Evolutionary conservation across 2,888 invertebrate genomes (phyloP).

Genomic region (Xylota sylvarum): DNA sequence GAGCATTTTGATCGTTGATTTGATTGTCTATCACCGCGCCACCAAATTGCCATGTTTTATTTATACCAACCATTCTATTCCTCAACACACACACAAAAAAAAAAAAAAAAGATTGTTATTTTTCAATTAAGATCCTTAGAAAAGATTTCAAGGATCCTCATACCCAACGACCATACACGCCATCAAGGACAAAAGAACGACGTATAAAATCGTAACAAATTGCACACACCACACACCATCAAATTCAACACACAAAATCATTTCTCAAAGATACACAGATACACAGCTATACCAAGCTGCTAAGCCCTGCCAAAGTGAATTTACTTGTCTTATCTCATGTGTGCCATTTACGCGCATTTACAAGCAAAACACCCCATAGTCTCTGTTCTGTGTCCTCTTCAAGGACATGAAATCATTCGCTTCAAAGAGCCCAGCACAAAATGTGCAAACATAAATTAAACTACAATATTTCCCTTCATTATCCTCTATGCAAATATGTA

Average conservation of each 20-base stretch:
- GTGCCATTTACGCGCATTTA: conserved; percentile 66
- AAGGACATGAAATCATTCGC: conserved; percentile 61
- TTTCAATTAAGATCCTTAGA: conserved; percentile 67
- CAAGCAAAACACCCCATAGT: conserved; percentile 49
- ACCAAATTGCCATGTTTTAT: conserved; percentile 1
- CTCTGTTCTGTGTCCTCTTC: conserved; percentile 27
- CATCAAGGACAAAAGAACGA: conserved; percentile 44
- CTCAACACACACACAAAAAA: not conserved
- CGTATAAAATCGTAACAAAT: conserved; percentile 42
- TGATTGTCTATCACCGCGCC: conserved; percentile 8
- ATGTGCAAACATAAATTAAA: conserved; percentile 60
- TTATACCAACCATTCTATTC: conserved; percentile 28
- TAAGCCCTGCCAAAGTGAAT: conserved; percentile 55
- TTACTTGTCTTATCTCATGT: conserved; percentile 68
- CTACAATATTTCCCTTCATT: conserved; percentile 63
- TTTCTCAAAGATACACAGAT: conserved; percentile 38
- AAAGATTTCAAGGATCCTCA: conserved; percentile 31
- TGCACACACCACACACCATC: conserved; percentile 26
- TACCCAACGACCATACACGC: not conserved
- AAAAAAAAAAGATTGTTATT: conserved; percentile 54
- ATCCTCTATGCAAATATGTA: conserved; percentile 59
- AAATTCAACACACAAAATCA: conserved; percentile 33
- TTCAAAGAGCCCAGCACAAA: conserved; percentile 43
- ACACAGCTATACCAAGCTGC: conserved; percentile 11
- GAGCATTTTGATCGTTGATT: not conserved